Base-by-base conservation (phyloP, 2,888 invertebrate genomes). In the Zhengitettix transpicula region DNA sequence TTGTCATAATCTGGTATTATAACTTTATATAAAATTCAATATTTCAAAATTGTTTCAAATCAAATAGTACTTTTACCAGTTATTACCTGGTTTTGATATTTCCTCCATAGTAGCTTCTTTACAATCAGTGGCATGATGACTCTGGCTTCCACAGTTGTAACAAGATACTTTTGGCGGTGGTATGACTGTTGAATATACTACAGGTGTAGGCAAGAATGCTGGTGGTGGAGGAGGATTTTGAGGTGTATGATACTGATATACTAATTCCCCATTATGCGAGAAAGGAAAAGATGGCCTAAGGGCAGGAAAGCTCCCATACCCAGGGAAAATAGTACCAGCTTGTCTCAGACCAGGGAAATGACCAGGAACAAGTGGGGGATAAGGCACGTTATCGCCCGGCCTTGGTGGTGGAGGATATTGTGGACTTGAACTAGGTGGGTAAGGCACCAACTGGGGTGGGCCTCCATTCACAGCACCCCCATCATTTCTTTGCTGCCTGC, bases 31-130 rank as follows among this genome's bases (percentile, higher is more conserved):
- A 28, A 28, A 28, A 28, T 28, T 28, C 7, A 28, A 2, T 28
- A 28, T 28, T 28, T 28, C 28, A 2, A 28, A 28, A n/a, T n/a
- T n/a, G n/a, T n/a, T n/a, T n/a, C n/a, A n/a, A n/a, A n/a, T n/a
- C n/a, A n/a, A 28, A 28, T 28, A 28, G 2, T 28, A 28, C 28
- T 28, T 28, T 28, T 28, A 28, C 2, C 2, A 28, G 52, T 15
- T 28, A 57, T 65, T 63, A 71, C 71, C 70, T 68, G 68, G 71
- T 66, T 71, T 74, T 57, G 91, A 89, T 75, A 92, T 87, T 74
- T 92, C 91, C 73, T 96, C 94, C 83, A 95, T 90, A 60, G 90
- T 90, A 64, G 87, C 87, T 71, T 91, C 91, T 70, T 87, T 86
- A 73, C 95, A 96, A 67, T 94, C 94, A 67, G 82, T 79, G 40